These are phyloP conservation scores for Varanus salvator DNA, from an alignment of 2,113 vertebrate species.

Conservation along the genomic window DNA sequence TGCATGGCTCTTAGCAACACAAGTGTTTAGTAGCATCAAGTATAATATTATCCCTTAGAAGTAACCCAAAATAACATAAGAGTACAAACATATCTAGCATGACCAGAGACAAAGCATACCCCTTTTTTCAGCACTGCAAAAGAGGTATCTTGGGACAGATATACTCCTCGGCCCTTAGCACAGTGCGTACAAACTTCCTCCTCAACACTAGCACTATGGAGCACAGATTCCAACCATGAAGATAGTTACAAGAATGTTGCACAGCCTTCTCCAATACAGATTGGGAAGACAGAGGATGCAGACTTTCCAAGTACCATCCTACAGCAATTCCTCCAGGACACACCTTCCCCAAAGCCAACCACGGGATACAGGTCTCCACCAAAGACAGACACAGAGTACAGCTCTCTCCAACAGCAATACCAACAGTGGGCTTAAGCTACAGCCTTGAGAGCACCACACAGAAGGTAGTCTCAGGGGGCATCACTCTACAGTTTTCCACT, in stretches of 20 bases:
- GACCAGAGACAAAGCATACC: neutral
- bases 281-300: too few relatives aligned
- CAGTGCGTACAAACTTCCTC: neutral
- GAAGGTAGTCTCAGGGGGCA: too few relatives aligned
- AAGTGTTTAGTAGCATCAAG: too few relatives aligned
- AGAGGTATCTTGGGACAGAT: neutral
- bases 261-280: neutral
- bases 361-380: neutral
- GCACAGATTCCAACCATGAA: neutral
- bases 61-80: neutral
- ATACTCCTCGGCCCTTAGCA: neutral
- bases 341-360: neutral
- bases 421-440: slow-evolving; percentile 1
- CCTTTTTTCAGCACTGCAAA: neutral
- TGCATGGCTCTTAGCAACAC: neutral
- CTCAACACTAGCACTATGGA: neutral
- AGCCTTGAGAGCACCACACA: neutral
- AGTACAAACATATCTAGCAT: neutral
- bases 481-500: neutral
- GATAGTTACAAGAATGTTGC: neutral
- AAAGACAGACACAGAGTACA: neutral
- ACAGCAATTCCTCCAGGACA: neutral
- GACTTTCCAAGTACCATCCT: neutral
- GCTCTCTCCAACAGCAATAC: neutral
- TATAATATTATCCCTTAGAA: neutral